phyloP scores from a whole-genome alignment of 1,140 invertebrate species.

The Magallana angulata region DNA sequence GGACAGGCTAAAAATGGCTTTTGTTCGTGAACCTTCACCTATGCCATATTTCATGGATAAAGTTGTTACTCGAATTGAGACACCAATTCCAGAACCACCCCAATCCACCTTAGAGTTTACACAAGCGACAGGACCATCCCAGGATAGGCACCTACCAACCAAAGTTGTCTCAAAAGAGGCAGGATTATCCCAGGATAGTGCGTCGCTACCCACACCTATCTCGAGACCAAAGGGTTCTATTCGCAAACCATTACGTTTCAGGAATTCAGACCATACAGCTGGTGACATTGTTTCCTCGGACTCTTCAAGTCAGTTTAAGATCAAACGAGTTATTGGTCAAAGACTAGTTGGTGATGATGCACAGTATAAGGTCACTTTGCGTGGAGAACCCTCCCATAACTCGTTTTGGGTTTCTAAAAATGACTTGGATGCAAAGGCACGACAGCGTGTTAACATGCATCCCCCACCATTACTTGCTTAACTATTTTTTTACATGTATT shows the following conservation, averaged over 20 bases:
- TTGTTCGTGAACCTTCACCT: conserved; percentile 44
- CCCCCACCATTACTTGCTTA: neutral
- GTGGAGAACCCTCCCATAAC: conserved; percentile 39
- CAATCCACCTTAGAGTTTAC: neutral
- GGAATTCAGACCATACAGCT: neutral
- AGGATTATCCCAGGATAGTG: neutral
- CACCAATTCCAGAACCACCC: neutral
- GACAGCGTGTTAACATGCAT: neutral
- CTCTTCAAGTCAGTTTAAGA: neutral
- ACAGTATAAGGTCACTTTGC: conserved; percentile 32
- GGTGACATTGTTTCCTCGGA: neutral
- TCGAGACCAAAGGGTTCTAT: neutral
- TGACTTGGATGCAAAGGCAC: conserved; percentile 3
- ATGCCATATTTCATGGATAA: conserved; percentile 28
- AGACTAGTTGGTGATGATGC: neutral
- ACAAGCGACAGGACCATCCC: too few species aligned
- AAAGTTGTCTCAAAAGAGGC: too few species aligned
- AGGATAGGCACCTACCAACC: too few species aligned
- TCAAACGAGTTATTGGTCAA: conserved; percentile 5
- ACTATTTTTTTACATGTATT: too few species aligned
- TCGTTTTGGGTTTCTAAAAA: conserved; percentile 8
- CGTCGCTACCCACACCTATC: neutral
- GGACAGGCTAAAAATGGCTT: neutral
- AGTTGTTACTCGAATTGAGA: conserved; percentile 14
- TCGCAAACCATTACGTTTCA: conserved; percentile 43